Percentiles rank a stretch among this genome's conserved stretches.
These are phyloP conservation scores for Alligator sinensis DNA, from an alignment of 2,113 vertebrate genomes.

Conservation along the genomic window DNA sequence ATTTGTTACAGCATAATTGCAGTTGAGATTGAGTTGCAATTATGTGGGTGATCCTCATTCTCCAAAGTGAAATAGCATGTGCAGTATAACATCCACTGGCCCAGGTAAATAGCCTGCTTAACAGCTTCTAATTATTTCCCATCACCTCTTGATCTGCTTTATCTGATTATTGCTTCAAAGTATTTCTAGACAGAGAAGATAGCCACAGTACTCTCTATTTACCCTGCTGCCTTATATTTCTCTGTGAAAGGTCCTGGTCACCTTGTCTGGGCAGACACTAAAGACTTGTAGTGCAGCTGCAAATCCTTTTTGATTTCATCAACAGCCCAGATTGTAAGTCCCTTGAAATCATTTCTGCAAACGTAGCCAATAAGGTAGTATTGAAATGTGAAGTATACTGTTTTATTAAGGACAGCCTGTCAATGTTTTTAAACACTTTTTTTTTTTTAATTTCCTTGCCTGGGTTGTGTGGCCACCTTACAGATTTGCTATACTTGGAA, in stretches of 20 bases:
- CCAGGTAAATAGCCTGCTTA: constrained; percentile 63
- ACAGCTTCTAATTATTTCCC: constrained; percentile 73
- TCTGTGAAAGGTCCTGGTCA: constrained; percentile 46
- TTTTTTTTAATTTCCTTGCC: neutral
- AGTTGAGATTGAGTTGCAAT: constrained; percentile 66
- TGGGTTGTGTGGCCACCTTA: neutral
- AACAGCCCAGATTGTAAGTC: neutral
- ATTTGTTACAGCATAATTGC: constrained; percentile 68
- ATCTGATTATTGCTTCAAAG: constrained; percentile 67
- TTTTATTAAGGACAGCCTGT: neutral
- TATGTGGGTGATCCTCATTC: constrained; percentile 66
- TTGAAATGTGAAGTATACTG: neutral
- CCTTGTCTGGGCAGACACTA: neutral
- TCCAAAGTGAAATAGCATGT: constrained; percentile 57
- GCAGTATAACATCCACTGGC: constrained; percentile 31
- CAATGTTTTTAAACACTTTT: neutral
- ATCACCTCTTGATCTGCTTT: constrained; percentile 73
- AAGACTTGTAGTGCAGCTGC: neutral
- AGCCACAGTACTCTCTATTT: constrained; percentile 38
- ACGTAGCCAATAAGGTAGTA: neutral
- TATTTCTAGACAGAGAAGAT: constrained; percentile 59
- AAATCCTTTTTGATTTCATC: neutral
- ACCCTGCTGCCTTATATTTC: neutral
- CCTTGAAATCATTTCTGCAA: neutral
- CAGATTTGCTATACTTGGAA: too few relatives aligned